Evolutionary conservation across 2,888 invertebrate genomes (phyloP).

Genomic region (Eristalis arbustorum): DNA sequence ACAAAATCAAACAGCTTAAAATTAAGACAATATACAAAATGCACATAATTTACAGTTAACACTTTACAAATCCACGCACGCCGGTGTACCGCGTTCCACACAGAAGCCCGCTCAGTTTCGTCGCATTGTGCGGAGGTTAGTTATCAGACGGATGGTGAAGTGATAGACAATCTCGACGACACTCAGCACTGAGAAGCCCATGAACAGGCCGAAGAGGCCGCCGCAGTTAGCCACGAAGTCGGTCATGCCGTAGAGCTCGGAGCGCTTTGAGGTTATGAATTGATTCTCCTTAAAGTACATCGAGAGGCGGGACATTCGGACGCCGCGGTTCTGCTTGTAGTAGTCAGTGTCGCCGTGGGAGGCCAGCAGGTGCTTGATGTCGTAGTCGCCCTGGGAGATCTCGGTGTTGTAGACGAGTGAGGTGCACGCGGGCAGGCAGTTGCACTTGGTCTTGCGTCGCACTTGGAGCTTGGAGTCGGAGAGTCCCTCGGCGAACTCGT

Average conservation of each 20-base stretch:
- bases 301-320: constrained; percentile 83
- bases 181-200: constrained; percentile 79
- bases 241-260: constrained; percentile 85
- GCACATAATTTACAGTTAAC: neutral
- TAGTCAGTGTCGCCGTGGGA: constrained; percentile 75
- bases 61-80: neutral
- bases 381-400: constrained; percentile 78
- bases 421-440: constrained; percentile 78
- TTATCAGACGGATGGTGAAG: constrained; percentile 74
- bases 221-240: constrained; percentile 87
- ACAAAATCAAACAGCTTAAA: constrained; percentile 5
- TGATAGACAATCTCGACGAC: constrained; percentile 82
- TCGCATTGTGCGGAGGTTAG: constrained; percentile 34
- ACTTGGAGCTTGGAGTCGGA: constrained; percentile 64
- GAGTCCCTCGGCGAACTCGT: constrained; percentile 76
- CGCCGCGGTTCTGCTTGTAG: constrained; percentile 78
- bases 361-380: constrained; percentile 75
- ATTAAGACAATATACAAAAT: neutral
- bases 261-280: constrained; percentile 85
- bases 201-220: constrained; percentile 83
- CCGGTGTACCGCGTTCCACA: neutral
- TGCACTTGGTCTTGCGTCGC: constrained; percentile 74
- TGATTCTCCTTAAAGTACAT: constrained; percentile 87
- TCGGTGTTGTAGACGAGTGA: constrained; percentile 77
- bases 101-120: neutral